Conservation (phyloP, 2,797 vertebrate genomes). For the Rhinatrema bivittatum region DNA sequence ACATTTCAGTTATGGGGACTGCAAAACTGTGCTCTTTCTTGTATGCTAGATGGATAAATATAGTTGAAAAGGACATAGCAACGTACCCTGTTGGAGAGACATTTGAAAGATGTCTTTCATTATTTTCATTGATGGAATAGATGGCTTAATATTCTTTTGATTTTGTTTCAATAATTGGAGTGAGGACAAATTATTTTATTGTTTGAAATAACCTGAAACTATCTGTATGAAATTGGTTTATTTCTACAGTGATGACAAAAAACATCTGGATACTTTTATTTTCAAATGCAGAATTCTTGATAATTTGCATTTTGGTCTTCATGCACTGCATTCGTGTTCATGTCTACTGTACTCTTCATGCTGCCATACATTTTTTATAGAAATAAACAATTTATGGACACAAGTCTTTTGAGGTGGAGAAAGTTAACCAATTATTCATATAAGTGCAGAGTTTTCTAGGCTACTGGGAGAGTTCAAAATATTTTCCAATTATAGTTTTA, state of each 20-base stretch:
- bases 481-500: not conserved
- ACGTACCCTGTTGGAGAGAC: no score
- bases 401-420: slow-evolving; percentile 4
- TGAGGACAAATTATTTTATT: not conserved
- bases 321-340: not conserved
- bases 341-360: not conserved
- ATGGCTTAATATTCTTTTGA: not conserved
- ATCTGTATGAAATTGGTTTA: not conserved
- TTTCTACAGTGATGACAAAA: not conserved
- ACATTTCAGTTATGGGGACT: no score
- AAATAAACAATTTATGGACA: slow-evolving; percentile 4
- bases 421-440: not conserved
- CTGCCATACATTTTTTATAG: slow-evolving; percentile 1
- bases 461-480: slow-evolving; percentile 8
- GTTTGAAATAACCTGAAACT: slow-evolving; percentile 1
- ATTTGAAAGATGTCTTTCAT: not conserved
- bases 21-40: no score
- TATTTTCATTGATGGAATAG: slow-evolving; percentile 1
- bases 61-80: no score
- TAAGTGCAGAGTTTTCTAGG: not conserved
- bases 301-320: slow-evolving; percentile 7
- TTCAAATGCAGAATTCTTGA: not conserved
- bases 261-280: not conserved
- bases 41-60: no score
- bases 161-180: not conserved